Base-by-base conservation (phyloP, 2,888 invertebrate genomes). In the Macrosiphum euphorbiae region DNA sequence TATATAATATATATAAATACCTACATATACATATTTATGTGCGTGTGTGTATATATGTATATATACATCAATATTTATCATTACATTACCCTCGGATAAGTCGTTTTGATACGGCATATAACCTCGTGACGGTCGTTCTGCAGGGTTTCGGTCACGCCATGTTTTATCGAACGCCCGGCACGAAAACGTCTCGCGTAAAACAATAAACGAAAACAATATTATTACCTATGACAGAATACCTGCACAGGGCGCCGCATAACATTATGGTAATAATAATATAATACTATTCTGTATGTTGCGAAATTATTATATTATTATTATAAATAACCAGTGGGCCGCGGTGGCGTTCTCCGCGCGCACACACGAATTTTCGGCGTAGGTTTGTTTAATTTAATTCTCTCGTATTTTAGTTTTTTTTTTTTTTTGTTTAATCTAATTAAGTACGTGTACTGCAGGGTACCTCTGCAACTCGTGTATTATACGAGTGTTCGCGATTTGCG, bases 91-190 rank as follows among this genome's bases (percentile, higher is more conserved):
- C 87, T 8, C 35, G 47, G 92, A 50, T 13, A 92, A 92, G 87
- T 67, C 35, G 61, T 87, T 92, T 61, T 87, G 61, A 86, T 87
- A 87, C 50, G 35, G 16, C 58, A 61, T 92, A 92, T 92, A 92
- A 92, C 91, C 91, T 87, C 87, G 87, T 41, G 50, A n/a, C 84
- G 85, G 93, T 85, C 52, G 93, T 89, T 90, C 84, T 35, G 78
- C 35, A 20, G 47, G 89, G 93, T 89, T 93, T 93, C 10, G 93
- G 93, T 93, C 93, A 93, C 93, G 93, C 93, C 50, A 93, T 58
- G 84, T 90, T 58, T 89, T 90, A 89, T 93, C 89, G 89, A 90
- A 88, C 89, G 89, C 84, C 35, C 67, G 35, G 41, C 92, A 93
- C 84, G 58, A 85, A 89, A 84, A 55, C 78, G 89, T 44, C 78